Conservation (phyloP, 2,888 invertebrate species). For the Syrista parreyssii region DNA sequence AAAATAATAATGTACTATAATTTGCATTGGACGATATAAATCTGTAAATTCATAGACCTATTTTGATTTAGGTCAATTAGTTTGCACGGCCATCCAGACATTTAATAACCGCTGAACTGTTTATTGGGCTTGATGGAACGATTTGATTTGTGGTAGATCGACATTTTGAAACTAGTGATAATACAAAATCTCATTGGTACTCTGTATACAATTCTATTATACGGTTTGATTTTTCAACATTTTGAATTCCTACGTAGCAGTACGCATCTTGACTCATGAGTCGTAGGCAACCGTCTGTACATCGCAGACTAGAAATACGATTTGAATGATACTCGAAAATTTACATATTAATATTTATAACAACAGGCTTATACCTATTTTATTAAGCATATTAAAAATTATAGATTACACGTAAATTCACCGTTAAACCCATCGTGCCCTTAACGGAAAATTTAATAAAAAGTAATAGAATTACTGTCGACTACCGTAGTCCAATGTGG, state of each 20-base stretch:
- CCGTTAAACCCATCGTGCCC: not conserved
- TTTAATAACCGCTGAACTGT: not conserved
- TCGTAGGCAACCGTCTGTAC: not conserved
- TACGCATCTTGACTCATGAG: not conserved
- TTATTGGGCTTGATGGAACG: not conserved
- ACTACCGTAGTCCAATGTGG: not conserved
- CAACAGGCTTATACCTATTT: too few species aligned
- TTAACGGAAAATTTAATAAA: too few species aligned
- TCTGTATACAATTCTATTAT: not conserved
- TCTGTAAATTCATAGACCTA: not conserved
- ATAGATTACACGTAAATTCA: too few species aligned
- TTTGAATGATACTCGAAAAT: not conserved
- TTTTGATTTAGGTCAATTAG: not conserved
- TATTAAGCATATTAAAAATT: too few species aligned
- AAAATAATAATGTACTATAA: not conserved
- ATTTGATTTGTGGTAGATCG: not conserved
- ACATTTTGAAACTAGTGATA: not conserved
- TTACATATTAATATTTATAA: too few species aligned
- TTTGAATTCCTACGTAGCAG: not conserved
- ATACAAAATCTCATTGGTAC: not conserved
- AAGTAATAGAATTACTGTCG: too few species aligned
- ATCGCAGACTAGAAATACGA: not conserved
- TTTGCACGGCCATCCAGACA: not conserved
- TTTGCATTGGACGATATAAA: not conserved
- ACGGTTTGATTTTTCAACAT: not conserved